Percentiles rank a stretch among this genome's conserved stretches.
These are phyloP conservation scores for Myzus persicae DNA, from an alignment of 1,140 invertebrate species.

Conservation along the genomic window DNA sequence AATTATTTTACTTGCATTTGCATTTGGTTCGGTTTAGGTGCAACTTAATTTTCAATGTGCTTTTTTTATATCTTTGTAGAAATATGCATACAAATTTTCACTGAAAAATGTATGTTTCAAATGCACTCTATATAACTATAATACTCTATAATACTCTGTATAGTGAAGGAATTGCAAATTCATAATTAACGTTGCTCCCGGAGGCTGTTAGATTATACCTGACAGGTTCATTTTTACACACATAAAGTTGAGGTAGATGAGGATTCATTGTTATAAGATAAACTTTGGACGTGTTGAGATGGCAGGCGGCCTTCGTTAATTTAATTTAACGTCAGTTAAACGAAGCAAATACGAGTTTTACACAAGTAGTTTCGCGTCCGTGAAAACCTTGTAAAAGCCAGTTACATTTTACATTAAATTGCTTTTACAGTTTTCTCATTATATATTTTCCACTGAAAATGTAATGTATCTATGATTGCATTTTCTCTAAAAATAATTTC, in stretches of 20 bases:
- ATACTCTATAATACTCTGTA: background rate
- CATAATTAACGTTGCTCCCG: background rate
- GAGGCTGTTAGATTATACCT: background rate
- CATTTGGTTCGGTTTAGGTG: background rate
- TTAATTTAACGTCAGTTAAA: conserved; percentile 32
- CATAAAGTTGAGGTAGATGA: background rate
- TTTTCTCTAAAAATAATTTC: background rate
- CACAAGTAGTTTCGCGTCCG: conserved; percentile 13
- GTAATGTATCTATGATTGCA: background rate
- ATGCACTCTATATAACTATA: background rate
- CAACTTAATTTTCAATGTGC: background rate
- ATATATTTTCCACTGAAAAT: background rate
- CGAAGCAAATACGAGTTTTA: conserved; percentile 4
- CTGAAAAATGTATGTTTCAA: background rate
- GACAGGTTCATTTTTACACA: conserved; percentile 38
- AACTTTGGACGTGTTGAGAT: conserved; percentile 29
- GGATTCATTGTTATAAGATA: conserved; percentile 16
- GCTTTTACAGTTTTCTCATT: background rate
- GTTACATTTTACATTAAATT: conserved; percentile 22
- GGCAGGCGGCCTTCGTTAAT: conserved; percentile 15
- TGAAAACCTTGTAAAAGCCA: conserved; percentile 7
- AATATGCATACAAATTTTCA: background rate
- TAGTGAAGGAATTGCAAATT: background rate
- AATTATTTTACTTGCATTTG: background rate
- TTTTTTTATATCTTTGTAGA: background rate